Evolutionary conservation across 2,113 vertebrate genomes (phyloP).

Genomic region (Odobenus rosmarus): DNA sequence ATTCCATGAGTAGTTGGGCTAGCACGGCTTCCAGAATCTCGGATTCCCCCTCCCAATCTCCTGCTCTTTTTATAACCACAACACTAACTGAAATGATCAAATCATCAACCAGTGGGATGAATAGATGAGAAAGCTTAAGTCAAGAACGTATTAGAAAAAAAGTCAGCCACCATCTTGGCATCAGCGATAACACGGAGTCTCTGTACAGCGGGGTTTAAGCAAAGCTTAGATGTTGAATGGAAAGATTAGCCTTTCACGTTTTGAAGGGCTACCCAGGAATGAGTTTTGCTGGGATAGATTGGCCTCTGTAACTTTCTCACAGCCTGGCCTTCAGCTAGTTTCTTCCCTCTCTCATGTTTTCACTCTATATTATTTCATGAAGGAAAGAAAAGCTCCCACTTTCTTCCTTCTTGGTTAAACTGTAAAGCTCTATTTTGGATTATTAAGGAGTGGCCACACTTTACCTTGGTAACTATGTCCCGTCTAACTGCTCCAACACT

Average conservation of each 20-base stretch:
- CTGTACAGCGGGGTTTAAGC: neutral
- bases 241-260: neutral
- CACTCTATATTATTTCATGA: neutral
- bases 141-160: neutral
- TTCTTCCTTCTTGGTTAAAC: neutral
- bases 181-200: neutral
- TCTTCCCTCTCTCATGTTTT: neutral
- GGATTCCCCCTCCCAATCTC: neutral
- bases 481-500: neutral
- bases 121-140: neutral
- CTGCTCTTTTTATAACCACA: neutral
- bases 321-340: neutral
- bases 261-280: neutral
- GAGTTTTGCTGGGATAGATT: neutral
- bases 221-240: neutral
- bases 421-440: neutral
- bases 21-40: neutral
- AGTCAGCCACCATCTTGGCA: neutral
- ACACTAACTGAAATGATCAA: neutral
- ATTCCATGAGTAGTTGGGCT: neutral
- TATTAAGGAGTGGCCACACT: neutral
- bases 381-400: neutral
- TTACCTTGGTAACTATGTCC: neutral
- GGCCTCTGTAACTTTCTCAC: neutral
- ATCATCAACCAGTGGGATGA: neutral